phyloP scores from a whole-genome alignment of 2,113 vertebrate genomes.

The Oryzias woworae region DNA sequence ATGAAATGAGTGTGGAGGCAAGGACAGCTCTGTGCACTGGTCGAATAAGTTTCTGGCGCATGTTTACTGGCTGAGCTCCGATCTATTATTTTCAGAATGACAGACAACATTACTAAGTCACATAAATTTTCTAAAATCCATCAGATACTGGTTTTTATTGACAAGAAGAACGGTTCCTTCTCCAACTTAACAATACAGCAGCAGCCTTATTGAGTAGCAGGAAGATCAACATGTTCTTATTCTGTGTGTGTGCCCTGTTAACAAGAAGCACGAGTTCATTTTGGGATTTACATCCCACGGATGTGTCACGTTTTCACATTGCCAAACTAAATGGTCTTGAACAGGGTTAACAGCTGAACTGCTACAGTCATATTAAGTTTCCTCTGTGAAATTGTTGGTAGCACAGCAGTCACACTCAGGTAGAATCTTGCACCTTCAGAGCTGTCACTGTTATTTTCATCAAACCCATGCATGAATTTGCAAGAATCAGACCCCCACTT shows the following conservation, averaged over 20 bases:
- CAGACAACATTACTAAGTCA: too few relatives aligned
- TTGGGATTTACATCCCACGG: too few relatives aligned
- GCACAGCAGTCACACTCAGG: neutral
- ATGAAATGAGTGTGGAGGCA: too few relatives aligned
- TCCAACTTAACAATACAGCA: neutral
- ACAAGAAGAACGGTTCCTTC: neutral
- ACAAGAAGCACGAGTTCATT: too few relatives aligned
- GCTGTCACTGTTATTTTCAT: neutral
- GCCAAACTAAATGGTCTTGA: neutral
- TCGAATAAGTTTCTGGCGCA: too few relatives aligned
- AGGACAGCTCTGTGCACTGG: too few relatives aligned
- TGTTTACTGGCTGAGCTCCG: too few relatives aligned
- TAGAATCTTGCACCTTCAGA: too few relatives aligned
- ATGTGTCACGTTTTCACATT: neutral
- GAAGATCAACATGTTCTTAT: neutral
- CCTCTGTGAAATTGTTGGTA: neutral
- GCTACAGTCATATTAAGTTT: neutral
- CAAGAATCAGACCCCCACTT: too few relatives aligned
- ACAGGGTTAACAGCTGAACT: neutral
- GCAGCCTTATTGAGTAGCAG: neutral
- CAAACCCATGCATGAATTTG: conserved; percentile 23
- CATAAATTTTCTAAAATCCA: too few relatives aligned
- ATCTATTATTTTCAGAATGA: too few relatives aligned
- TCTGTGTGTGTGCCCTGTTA: neutral
- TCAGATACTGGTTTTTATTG: neutral